Base-by-base conservation (phyloP, 2,888 invertebrate species). In the Elegia similella region DNA sequence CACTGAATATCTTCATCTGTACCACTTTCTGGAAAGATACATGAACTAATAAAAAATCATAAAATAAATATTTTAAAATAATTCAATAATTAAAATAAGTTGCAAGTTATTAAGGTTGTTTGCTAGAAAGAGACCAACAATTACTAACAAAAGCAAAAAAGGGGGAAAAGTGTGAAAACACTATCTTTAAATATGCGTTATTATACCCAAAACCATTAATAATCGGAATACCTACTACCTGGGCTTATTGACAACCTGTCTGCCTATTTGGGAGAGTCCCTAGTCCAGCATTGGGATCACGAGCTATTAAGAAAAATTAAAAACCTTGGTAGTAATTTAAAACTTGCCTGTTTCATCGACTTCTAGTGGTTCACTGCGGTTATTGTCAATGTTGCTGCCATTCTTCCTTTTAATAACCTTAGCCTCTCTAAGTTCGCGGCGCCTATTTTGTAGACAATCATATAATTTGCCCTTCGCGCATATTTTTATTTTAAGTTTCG, bases 401-500 rank as follows among this genome's bases (percentile, higher is more conserved):
- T 53, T 53, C 42, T 50, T 56, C 50, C 42, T 48, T 42, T 50
- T 42, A 42, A 56, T 56, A 50, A 56, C 56, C 34, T 55, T 50
- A 42, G 55, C 50, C 44, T 58, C 55, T 13, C 55, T 55, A 43
- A 32, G 43, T 55, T 55, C 50, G 23, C 58, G 54, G 17, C 44
- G 42, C 34, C 50, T 55, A 44, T 58, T 58, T 50, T 55, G 55
- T 42, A 42, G 52, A 32, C 13, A 42, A 42, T 42, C 42, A 47
- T 55, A 58, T 38, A 52, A 52, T 55, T 58, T 55, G 32, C 55
- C 55, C 44, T 52, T 52, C 12, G 55, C 55, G 13, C 50, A 52
- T 52, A 29, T 55, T 44, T 55, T 55, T 38, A 58, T 52, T 52
- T 58, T 58, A 29, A 58, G 52, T 52, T 58, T 58, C 16, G 52